These are phyloP conservation scores for Acanthurus leucopareius DNA, from an alignment of 2,797 vertebrate species.

Conservation along the genomic window DNA sequence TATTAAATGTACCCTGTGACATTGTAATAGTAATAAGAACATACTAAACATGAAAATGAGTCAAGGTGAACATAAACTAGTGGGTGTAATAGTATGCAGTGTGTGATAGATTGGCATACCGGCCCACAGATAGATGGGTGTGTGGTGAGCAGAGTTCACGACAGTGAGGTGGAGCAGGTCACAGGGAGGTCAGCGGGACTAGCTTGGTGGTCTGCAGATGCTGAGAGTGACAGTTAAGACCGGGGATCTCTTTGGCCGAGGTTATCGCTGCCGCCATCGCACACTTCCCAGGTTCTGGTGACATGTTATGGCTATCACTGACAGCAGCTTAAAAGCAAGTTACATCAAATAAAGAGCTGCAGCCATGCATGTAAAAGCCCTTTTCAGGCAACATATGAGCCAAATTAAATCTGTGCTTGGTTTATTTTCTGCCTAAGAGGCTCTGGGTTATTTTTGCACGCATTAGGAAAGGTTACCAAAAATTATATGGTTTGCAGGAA, in stretches of 20 bases:
- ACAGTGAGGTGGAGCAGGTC: slow-evolving; percentile 77
- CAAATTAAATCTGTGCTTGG: slow-evolving; percentile 72
- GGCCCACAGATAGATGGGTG: slow-evolving; percentile 40
- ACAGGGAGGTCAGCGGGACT: slow-evolving; percentile 66
- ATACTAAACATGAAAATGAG: too few relatives aligned
- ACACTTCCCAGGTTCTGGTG: slow-evolving; percentile 62
- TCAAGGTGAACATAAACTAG: too few relatives aligned
- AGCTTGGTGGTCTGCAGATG: slow-evolving; percentile 78
- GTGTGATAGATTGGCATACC: neutral
- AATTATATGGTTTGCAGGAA: slow-evolving; percentile 60
- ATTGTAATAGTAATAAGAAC: too few relatives aligned
- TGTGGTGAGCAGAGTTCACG: slow-evolving; percentile 66
- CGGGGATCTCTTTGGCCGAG: slow-evolving; percentile 41
- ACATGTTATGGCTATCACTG: slow-evolving; percentile 84
- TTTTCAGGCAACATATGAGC: slow-evolving; percentile 69
- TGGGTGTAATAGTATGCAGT: neutral
- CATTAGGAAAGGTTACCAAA: slow-evolving; percentile 62
- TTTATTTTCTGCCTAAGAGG: slow-evolving; percentile 65
- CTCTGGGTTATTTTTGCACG: slow-evolving; percentile 34
- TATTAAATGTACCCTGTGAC: neutral
- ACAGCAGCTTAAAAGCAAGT: slow-evolving; percentile 70
- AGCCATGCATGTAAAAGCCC: slow-evolving; percentile 70
- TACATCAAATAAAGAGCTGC: slow-evolving; percentile 73
- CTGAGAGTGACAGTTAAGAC: slow-evolving; percentile 65
- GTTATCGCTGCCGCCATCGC: slow-evolving; percentile 78